Base-by-base conservation (phyloP, 2,113 vertebrate species). In the Sinocyclocheilus anshuiensis region DNA sequence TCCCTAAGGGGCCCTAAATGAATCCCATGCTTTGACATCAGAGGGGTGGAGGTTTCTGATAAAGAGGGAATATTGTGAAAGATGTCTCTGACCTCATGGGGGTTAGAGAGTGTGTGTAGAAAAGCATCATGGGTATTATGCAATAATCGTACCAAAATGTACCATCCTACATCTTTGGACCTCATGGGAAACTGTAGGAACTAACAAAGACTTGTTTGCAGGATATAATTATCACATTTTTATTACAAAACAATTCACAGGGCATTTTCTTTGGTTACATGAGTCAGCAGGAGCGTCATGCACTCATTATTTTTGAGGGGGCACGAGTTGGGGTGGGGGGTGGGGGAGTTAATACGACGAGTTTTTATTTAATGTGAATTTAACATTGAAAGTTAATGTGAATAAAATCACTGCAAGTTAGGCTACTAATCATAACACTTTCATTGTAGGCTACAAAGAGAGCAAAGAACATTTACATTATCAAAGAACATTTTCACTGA, bases 181-280 rank as follows among this genome's bases (percentile, higher is more conserved):
- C 61, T 42, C 74, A 53, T 72, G 75, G 81, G 33, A 83, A 55
- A 74, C 29, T 74, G n/a, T 6, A 36, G 7, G 22, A 45, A 76
- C 55, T 71, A 61, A 61, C 29, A 65, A 69, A 24, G 24, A 50
- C 8, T 75, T 72, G 20, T 77, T 33, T 42, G 12, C 42, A 39
- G 53, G 75, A 61, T 76, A 12, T 48, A 29, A 84, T 63, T 65
- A 29, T 65, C 55, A 20, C 50, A 36, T 55, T 15, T 15, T 84
- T 29, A 48, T 84, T 77, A 18, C 69, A n/a, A 42, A 11, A 71
- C 72, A 84, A 63, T 84, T 84, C n/a, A 10, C 65, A 77, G 39
- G 29, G 20, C 53, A 29, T 29, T 55, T 71, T 72, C 26, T 6
- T 33, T 72, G 22, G 36, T 22, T 84, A 20, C 55, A 24, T 42